Percentiles rank a stretch among this genome's conserved stretches.
phyloP scores from a whole-genome alignment of 2,888 invertebrate species.

The Mesoligia furuncula region DNA sequence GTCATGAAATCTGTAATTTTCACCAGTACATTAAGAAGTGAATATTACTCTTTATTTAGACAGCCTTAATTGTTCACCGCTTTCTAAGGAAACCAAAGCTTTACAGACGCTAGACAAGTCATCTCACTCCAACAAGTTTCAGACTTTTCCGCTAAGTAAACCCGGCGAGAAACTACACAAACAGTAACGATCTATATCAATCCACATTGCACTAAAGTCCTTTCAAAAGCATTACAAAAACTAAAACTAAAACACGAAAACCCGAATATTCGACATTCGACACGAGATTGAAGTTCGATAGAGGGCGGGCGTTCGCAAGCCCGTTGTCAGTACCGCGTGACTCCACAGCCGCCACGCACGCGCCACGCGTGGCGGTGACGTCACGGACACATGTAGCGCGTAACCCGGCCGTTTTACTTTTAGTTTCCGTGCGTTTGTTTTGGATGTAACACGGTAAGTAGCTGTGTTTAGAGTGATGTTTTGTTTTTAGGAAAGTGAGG shows the following conservation, averaged over 20 bases:
- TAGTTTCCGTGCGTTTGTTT: slow-evolving; percentile 56
- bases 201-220: not conserved
- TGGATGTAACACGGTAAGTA: slow-evolving; percentile 50
- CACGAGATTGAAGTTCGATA: slow-evolving; percentile 50
- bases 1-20: too few species aligned
- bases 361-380: slow-evolving; percentile 63
- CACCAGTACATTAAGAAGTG: not conserved
- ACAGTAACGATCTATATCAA: not conserved
- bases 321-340: slow-evolving; percentile 68
- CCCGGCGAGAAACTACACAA: not conserved
- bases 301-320: slow-evolving; percentile 43
- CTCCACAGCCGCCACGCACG: slow-evolving; percentile 69
- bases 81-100: not conserved
- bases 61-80: too few species aligned
- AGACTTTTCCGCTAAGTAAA: not conserved
- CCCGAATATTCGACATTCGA: slow-evolving; percentile 23
- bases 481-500: slow-evolving; percentile 25
- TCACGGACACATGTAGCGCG: slow-evolving; percentile 61
- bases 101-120: not conserved
- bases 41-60: not conserved
- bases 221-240: not conserved
- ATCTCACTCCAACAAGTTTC: not conserved
- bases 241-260: slow-evolving; percentile 2
- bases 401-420: slow-evolving; percentile 38
- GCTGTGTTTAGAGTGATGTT: not conserved